Evolutionary conservation across 1,140 invertebrate species (phyloP).

Genomic region (fruit fly (Drosophila melanogaster)): DNA sequence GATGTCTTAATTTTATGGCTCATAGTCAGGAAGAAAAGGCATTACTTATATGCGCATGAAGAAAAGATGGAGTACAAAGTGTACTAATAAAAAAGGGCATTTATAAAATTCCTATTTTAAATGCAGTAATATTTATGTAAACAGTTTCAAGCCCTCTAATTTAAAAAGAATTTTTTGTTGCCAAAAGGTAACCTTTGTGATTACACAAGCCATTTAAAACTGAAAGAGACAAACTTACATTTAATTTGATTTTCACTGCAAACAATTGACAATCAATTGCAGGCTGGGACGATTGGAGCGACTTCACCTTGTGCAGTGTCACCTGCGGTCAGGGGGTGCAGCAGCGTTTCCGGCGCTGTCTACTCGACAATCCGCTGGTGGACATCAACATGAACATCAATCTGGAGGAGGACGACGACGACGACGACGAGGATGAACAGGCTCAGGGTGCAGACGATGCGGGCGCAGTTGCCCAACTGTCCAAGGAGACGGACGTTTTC

Average conservation of each 20-base stretch:
- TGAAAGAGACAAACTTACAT: neutral
- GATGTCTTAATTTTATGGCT: constrained; percentile 31
- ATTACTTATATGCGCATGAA: neutral
- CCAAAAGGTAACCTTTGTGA: too few relatives aligned
- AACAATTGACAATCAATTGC: constrained; percentile 33
- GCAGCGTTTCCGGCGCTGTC: constrained; percentile 86
- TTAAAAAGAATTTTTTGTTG: too few relatives aligned
- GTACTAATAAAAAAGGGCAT: neutral
- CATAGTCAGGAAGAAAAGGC: neutral
- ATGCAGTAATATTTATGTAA: too few relatives aligned
- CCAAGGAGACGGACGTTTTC: constrained; percentile 60
- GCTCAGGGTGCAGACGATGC: constrained; percentile 10
- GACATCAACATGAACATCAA: constrained; percentile 82
- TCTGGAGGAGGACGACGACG: constrained; percentile 37
- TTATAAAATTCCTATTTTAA: too few relatives aligned
- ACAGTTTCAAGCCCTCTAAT: too few relatives aligned
- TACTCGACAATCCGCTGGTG: constrained; percentile 83
- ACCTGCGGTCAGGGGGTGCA: constrained; percentile 87
- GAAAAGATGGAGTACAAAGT: too few relatives aligned
- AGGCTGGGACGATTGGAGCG: constrained; percentile 86
- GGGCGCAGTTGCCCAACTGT: constrained; percentile 6
- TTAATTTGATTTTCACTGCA: constrained; percentile 1
- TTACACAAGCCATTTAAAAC: neutral
- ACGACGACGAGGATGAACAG: constrained; percentile 48
- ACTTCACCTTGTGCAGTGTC: constrained; percentile 87